Evolutionary conservation across 2,797 vertebrate genomes (phyloP).

Genomic region (Mormyrus hasselquistii): DNA sequence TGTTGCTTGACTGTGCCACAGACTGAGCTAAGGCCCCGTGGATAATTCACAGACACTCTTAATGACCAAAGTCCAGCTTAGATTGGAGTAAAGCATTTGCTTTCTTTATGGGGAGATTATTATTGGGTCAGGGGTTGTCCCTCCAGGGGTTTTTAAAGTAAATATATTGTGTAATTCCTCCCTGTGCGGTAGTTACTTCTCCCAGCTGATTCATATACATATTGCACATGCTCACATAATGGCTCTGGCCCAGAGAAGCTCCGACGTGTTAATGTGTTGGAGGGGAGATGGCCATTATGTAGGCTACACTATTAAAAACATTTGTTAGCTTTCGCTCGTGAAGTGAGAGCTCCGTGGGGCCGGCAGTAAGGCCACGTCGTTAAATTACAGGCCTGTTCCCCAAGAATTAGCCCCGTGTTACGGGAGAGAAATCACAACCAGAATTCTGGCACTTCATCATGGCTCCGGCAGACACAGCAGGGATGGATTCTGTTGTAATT

Average conservation of each 20-base stretch:
- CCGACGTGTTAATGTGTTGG: constrained; percentile 51
- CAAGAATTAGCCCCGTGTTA: constrained; percentile 46
- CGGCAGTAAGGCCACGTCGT: constrained; percentile 50
- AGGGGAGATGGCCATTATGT: constrained; percentile 59
- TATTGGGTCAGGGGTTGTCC: constrained; percentile 62
- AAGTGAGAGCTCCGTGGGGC: constrained; percentile 53
- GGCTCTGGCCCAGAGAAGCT: constrained; percentile 58
- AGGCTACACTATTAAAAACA: constrained; percentile 69
- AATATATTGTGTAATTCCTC: constrained; percentile 69
- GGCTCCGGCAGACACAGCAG: constrained; percentile 42
- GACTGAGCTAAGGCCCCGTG: constrained; percentile 50
- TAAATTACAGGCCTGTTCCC: constrained; percentile 64
- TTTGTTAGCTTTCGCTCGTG: constrained; percentile 72
- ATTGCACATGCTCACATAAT: constrained; percentile 69
- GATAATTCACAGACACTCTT: constrained; percentile 61
- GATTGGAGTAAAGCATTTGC: constrained; percentile 62
- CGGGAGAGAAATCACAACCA: constrained; percentile 44
- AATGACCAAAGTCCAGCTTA: constrained; percentile 56
- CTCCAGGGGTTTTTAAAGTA: constrained; percentile 59
- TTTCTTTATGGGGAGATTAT: constrained; percentile 58
- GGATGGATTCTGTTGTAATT: constrained; percentile 34
- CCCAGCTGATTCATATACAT: constrained; percentile 67
- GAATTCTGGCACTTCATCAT: constrained; percentile 49
- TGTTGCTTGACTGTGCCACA: constrained; percentile 59
- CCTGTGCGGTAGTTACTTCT: constrained; percentile 61